Base-by-base conservation (phyloP, 2,888 invertebrate genomes). In the Neoascia interrupta region DNA sequence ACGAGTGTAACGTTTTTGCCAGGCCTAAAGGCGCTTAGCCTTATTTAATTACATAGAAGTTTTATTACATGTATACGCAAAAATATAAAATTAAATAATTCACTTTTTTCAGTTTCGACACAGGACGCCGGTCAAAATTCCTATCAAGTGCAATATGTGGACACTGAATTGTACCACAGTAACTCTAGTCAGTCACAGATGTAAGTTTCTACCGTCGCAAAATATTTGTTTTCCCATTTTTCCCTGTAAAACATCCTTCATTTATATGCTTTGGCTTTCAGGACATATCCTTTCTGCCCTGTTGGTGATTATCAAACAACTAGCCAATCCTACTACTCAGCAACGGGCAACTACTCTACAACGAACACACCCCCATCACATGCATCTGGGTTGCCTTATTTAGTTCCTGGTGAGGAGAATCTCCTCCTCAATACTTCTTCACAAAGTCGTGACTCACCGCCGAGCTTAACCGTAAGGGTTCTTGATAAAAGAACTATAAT, bases 241-340 rank as follows among this genome's bases (percentile, higher is more conserved):
- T n/a, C 8, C 5, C 19, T 13, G 10, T 2, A 1, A 26, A 18
- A 47, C 11, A 51, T 41, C 6, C 6, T 1, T 10, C 39, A 11
- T 10, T 37, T n/a, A n/a, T n/a, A n/a, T n/a, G n/a, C n/a, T n/a
- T n/a, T n/a, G n/a, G n/a, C n/a, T 31, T 43, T n/a, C 81, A 93
- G 93, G 93, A 92, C 93, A 84, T 93, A 93, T 90, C 94, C 94
- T 73, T 94, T 94, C 56, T 95, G 94, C 85, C 92, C 94, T 45
- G 94, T 94, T 79, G 93, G 93, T 10, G 94, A 94, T 75, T 89
- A 89, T 69, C 86, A 88, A 69, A 75, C 86, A 60, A 87, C 85
- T 80, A 87, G 86, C 28, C 89, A 89, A 87, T 95, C 91, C 87
- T 97, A 92, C 89, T 94, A 92, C 82, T 92, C 91, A 87, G 83